Evolutionary conservation across 2,797 vertebrate species (phyloP).

Genomic region (Enoplosus armatus): DNA sequence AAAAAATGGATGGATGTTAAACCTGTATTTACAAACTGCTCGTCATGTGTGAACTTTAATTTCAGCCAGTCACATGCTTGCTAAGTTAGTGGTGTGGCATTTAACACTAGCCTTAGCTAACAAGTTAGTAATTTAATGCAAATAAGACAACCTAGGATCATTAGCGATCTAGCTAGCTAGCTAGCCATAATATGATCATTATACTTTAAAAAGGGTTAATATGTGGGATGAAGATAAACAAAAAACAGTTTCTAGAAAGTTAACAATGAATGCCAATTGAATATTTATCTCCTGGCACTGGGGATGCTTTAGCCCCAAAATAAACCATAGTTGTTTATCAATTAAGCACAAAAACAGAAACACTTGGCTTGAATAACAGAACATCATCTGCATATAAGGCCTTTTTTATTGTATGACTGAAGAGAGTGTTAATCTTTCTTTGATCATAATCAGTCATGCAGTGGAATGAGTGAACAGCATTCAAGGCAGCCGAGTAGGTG

Average conservation of each 20-base stretch:
- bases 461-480: constrained; percentile 52
- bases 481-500: constrained; percentile 62
- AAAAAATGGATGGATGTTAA: too few species aligned
- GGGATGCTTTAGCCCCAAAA: constrained; percentile 14
- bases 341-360: constrained; percentile 38
- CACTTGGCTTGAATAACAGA: constrained; percentile 26
- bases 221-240: background rate
- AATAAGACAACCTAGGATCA: too few species aligned
- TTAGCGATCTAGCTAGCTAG: too few species aligned
- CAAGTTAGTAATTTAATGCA: too few species aligned
- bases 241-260: background rate
- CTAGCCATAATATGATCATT: too few species aligned
- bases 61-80: too few species aligned
- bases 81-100: too few species aligned
- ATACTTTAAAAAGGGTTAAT: background rate
- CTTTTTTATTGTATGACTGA: constrained; percentile 36
- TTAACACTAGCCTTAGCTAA: too few species aligned
- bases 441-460: constrained; percentile 69
- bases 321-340: constrained; percentile 29
- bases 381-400: constrained; percentile 29
- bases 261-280: background rate
- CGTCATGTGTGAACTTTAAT: too few species aligned
- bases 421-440: constrained; percentile 64
- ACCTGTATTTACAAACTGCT: too few species aligned
- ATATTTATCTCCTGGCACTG: background rate